Base-by-base conservation (phyloP, 1,140 invertebrate genomes). In the Ectropis grisescens region DNA sequence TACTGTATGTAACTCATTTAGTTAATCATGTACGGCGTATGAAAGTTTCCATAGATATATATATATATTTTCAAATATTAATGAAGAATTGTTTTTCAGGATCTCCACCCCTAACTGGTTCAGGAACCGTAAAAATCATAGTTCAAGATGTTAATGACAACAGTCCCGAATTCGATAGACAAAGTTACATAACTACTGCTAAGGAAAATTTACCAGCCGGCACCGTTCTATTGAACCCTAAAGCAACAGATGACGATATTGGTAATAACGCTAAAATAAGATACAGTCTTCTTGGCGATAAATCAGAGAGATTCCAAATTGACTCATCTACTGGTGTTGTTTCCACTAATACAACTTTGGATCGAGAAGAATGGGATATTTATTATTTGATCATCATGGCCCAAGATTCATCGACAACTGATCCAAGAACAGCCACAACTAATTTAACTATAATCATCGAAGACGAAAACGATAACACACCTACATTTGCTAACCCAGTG, bases 101-200 rank as follows among this genome's bases (percentile, higher is more conserved):
- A 36, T 94, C 92, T 10, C 94, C 94, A 11, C 91, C 93, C 1
- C 79, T 96, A 11, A 97, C 93, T 9, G 94, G 93, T 31, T 92
- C 93, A 1, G 94, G 94, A 19, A 91, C 90, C 19, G 89, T 99
- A 1, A 87, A 87, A 49, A 89, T 99, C 22, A 83, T 95, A 28
- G 94, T 99, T 2, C 89, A 95, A 71, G 96, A 98, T 68, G 89
- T 95, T 15, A 98, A 98, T 70, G 96, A 98, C 71, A 94, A 97
- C 69, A 90, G 87, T 52, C 96, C 96, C 0, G 88, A 91, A 49
- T 94, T 94, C 57, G 89, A 89, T 49, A 84, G 91, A 37, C 88
- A 91, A 55, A 89, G 89, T 13, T 96, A 95, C 67, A 85, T 86
- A 50, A 89, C 91, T 1, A 86, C 68, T 13, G 87, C 96, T 0